A percentile compares a stretch with the other conserved stretches of the same genome.
These are phyloP conservation scores for Drosophila nigromelanica DNA, from an alignment of 1,140 invertebrate genomes.

Conservation along the genomic window DNA sequence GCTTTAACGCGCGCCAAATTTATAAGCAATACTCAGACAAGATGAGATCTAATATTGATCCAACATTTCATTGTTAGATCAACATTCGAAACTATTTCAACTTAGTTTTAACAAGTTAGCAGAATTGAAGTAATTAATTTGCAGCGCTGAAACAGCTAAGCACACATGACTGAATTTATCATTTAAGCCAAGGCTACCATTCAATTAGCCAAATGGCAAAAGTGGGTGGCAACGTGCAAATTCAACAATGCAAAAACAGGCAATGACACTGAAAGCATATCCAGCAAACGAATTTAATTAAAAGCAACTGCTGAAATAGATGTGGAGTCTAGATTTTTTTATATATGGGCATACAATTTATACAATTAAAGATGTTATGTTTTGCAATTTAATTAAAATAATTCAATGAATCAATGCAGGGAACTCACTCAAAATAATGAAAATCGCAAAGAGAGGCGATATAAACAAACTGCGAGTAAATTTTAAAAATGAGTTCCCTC, in stretches of 20 bases:
- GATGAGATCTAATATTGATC: no score
- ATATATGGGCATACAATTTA: no score
- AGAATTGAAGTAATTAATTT: background rate
- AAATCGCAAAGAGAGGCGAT: background rate
- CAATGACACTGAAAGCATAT: constrained; percentile 21
- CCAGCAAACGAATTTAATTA: constrained; percentile 14
- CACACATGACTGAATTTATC: background rate
- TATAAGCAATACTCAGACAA: no score
- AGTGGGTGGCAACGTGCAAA: background rate
- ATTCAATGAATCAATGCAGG: background rate
- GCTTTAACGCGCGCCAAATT: no score
- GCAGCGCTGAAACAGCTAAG: background rate
- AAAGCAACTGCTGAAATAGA: background rate
- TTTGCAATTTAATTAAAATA: no score
- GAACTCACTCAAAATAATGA: background rate
- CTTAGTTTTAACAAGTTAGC: no score
- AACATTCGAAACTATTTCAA: background rate
- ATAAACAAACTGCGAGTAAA: background rate
- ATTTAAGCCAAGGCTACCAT: constrained; percentile 18
- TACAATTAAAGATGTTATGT: no score
- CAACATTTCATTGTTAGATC: no score
- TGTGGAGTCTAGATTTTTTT: no score
- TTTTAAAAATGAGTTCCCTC: background rate
- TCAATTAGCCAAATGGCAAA: constrained; percentile 35
- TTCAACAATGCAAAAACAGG: constrained; percentile 6